phyloP scores from a whole-genome alignment of 2,797 vertebrate species.

The Aulostomus chinensis region DNA sequence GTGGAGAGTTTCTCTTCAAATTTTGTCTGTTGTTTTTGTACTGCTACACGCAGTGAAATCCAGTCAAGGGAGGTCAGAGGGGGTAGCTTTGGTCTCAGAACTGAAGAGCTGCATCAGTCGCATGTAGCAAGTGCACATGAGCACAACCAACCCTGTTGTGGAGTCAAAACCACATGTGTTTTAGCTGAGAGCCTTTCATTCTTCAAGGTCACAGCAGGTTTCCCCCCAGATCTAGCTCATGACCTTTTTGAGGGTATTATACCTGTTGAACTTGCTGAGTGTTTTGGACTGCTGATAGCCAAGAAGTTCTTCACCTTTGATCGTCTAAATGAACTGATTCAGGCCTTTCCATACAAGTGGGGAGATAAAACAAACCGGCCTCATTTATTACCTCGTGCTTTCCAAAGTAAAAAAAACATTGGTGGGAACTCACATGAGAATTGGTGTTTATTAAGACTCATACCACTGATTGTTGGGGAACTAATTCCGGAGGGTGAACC shows the following conservation, averaged over 20 bases:
- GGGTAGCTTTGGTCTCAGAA: slow-evolving; percentile 13
- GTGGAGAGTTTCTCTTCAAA: slow-evolving; percentile 32
- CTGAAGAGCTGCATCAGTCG: slow-evolving; percentile 3
- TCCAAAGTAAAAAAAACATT: slow-evolving; percentile 9
- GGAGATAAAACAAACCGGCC: slow-evolving; percentile 9
- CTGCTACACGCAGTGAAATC: slow-evolving; percentile 1
- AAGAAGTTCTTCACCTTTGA: slow-evolving; percentile 25
- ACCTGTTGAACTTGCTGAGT: slow-evolving; percentile 9
- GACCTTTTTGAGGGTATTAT: slow-evolving; percentile 2
- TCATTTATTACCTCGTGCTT: slow-evolving; percentile 9
- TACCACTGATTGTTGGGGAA: slow-evolving; percentile 19
- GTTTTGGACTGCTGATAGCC: slow-evolving; percentile 1
- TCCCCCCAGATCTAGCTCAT: slow-evolving; percentile 18
- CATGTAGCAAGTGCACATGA: slow-evolving; percentile 5
- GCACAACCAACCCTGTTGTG: slow-evolving; percentile 6
- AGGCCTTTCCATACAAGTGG: slow-evolving; percentile 16
- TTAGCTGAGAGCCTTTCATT: slow-evolving; percentile 17
- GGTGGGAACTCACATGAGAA: slow-evolving; percentile 10
- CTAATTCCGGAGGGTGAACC: slow-evolving; percentile 10
- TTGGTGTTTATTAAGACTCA: slow-evolving; percentile 6
- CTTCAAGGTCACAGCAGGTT: slow-evolving; percentile 16
- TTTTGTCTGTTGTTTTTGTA: slow-evolving; percentile 34
- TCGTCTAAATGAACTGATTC: slow-evolving; percentile 3
- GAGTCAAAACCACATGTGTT: slow-evolving; percentile 14
- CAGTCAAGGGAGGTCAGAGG: slow-evolving; percentile 15